A percentile compares a stretch with the other conserved stretches of the same genome.
These are phyloP conservation scores for Zoroaster sp. DNA, from an alignment of 53 echinoderm and acorn worm genomes.

Conservation along the genomic window DNA sequence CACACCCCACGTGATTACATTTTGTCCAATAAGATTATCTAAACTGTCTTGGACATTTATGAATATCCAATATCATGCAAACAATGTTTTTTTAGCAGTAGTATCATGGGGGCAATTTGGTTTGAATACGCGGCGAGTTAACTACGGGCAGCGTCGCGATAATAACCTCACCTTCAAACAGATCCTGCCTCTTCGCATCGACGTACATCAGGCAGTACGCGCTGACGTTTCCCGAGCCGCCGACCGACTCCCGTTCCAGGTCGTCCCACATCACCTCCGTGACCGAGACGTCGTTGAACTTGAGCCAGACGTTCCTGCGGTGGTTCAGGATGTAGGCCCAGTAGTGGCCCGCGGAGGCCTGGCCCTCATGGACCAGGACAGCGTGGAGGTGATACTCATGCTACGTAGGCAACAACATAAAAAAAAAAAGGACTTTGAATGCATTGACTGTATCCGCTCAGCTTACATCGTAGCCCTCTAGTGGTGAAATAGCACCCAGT, in stretches of 20 bases:
- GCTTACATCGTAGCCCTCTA: no score
- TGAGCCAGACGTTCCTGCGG: conserved; percentile 84
- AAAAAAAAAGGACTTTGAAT: background rate
- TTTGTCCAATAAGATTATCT: no score
- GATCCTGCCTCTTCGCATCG: conserved; percentile 74
- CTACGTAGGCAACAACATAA: conserved; percentile 35
- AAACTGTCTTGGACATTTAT: no score
- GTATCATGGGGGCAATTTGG: no score
- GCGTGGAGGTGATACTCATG: conserved; percentile 88
- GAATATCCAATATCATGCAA: no score
- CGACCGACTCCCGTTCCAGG: conserved; percentile 85
- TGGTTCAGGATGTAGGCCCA: conserved; percentile 96
- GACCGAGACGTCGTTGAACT: conserved; percentile 93
- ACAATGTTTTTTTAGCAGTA: no score
- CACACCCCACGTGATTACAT: no score
- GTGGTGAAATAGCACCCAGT: no score
- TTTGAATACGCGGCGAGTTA: no score
- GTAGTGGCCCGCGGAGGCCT: conserved; percentile 95
- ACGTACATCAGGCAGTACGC: conserved; percentile 99
- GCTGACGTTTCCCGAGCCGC: conserved; percentile 89
- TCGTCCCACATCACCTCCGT: conserved; percentile 80
- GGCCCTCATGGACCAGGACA: conserved; percentile 95
- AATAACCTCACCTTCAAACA: conserved; percentile 96
- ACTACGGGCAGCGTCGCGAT: no score
- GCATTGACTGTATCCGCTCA: background rate